A percentile compares a stretch with the other conserved stretches of the same genome.
Evolutionary conservation across 1,140 invertebrate species (phyloP).

Genomic region (Calycopis cecrops): DNA sequence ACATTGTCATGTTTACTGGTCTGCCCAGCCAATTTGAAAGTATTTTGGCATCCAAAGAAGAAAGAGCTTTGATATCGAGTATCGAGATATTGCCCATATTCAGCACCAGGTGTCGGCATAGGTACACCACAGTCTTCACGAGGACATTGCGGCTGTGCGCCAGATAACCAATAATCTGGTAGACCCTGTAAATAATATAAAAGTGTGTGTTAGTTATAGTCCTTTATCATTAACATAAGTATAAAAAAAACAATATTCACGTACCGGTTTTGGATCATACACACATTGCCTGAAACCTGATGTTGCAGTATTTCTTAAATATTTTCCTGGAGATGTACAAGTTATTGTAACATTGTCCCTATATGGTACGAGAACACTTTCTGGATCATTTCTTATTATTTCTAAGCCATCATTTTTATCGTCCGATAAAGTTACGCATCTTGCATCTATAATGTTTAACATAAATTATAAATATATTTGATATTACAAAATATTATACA

Average conservation of each 20-base stretch:
- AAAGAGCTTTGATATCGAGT: conserved; percentile 94
- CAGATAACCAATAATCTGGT: conserved; percentile 95
- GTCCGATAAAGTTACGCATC: conserved; percentile 92
- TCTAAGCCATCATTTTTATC: conserved; percentile 90
- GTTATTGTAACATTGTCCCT: conserved; percentile 92
- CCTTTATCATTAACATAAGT: neutral
- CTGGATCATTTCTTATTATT: conserved; percentile 83
- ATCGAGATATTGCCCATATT: conserved; percentile 91
- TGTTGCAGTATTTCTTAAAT: conserved; percentile 86
- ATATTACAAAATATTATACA: neutral
- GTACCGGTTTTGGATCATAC: conserved; percentile 92
- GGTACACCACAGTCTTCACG: conserved; percentile 91
- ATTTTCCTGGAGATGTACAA: conserved; percentile 85
- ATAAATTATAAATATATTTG: neutral
- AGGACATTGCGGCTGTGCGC: conserved; percentile 88
- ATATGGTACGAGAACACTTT: conserved; percentile 90
- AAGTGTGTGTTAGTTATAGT: conserved; percentile 4
- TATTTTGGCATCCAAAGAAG: conserved; percentile 97
- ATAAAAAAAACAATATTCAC: conserved; percentile 21
- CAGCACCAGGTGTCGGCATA: conserved; percentile 91
- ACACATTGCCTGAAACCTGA: conserved; percentile 94
- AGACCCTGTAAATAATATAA: conserved; percentile 77
- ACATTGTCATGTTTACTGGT: conserved; percentile 93
- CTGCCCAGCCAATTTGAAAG: conserved; percentile 95
- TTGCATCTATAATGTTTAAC: conserved; percentile 80